Evolutionary conservation across 2,888 invertebrate species (phyloP).

Genomic region (Xylota sylvarum): DNA sequence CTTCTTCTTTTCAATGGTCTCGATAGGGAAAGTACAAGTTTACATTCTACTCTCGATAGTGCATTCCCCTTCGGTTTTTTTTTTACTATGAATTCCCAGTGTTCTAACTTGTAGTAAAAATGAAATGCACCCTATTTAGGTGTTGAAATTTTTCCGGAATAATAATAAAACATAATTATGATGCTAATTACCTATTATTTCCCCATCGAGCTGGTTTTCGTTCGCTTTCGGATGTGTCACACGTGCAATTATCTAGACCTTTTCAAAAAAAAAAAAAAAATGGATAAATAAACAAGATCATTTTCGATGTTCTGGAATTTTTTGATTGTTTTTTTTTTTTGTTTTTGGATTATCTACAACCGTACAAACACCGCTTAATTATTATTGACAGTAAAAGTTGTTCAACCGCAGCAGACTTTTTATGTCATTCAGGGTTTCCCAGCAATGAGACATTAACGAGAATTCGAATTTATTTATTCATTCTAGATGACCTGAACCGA

Average conservation of each 20-base stretch:
- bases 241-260: not conserved
- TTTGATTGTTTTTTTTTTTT: slow-evolving; percentile 5
- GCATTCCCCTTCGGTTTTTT: too few relatives aligned
- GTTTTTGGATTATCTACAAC: not conserved
- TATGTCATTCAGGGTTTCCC: not conserved
- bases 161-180: slow-evolving; percentile 36
- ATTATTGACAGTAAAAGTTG: not conserved
- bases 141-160: not conserved
- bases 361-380: not conserved
- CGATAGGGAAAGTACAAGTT: too few relatives aligned
- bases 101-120: not conserved
- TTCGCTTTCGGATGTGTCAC: slow-evolving; percentile 13
- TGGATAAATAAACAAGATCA: not conserved
- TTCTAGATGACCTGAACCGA: slow-evolving; percentile 54
- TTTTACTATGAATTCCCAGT: too few relatives aligned
- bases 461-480: not conserved
- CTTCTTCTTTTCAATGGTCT: too few relatives aligned
- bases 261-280: not conserved
- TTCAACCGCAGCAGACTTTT: not conserved
- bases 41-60: too few relatives aligned
- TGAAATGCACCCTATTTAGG: not conserved
- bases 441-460: not conserved
- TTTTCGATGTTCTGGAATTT: slow-evolving; percentile 1
- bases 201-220: not conserved
- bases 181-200: slow-evolving; percentile 27